These are phyloP conservation scores for Eubucco bourcierii DNA, from an alignment of 2,113 vertebrate genomes.

Conservation along the genomic window DNA sequence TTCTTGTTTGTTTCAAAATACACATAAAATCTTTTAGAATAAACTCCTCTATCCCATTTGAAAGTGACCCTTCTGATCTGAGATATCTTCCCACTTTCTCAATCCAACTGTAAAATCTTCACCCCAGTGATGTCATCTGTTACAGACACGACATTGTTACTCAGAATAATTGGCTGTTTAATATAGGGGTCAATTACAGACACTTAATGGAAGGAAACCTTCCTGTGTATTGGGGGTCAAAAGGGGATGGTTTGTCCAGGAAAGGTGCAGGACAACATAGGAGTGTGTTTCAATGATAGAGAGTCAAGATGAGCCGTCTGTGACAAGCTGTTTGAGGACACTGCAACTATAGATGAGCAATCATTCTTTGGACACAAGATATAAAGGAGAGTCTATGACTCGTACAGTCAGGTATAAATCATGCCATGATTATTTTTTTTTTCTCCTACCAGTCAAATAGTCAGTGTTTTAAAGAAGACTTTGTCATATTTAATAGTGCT, in stretches of 20 bases:
- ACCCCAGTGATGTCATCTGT: accelerated
- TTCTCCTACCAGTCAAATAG: conserved; percentile 37
- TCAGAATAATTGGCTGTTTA: background rate
- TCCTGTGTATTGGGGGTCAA: accelerated
- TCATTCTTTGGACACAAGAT: conserved; percentile 50
- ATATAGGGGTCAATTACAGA: background rate
- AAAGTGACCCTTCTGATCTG: background rate
- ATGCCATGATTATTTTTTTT: background rate
- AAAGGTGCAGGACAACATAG: background rate
- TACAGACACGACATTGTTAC: background rate
- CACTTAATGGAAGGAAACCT: background rate
- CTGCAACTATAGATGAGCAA: conserved; percentile 31
- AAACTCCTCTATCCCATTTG: background rate
- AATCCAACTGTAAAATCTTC: background rate
- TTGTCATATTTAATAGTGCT: conserved; percentile 73
- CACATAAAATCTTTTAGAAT: background rate
- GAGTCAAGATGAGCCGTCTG: conserved; percentile 1
- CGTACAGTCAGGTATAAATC: conserved; percentile 51
- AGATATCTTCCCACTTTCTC: background rate
- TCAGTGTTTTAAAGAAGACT: conserved; percentile 66
- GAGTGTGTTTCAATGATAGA: background rate
- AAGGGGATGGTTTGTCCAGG: background rate
- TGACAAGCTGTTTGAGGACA: conserved; percentile 29
- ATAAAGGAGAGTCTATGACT: conserved; percentile 38
- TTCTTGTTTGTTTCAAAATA: background rate